phyloP scores from a whole-genome alignment of 2,797 vertebrate species.

The Microchirus variegatus region DNA sequence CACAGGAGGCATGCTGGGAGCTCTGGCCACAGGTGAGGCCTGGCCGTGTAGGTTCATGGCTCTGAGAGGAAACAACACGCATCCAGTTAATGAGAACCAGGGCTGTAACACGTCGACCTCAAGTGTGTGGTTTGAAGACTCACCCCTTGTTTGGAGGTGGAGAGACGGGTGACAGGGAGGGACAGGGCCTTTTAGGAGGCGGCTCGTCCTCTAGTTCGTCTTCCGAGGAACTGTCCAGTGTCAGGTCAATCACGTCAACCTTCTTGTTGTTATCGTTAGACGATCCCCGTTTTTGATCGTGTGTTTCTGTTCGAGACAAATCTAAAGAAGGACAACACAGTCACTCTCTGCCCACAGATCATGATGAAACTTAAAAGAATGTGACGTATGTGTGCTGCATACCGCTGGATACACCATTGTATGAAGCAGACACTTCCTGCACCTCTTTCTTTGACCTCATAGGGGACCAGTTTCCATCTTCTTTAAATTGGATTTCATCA shows the following conservation, averaged over 20 bases:
- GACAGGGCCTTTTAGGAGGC: constrained; percentile 89
- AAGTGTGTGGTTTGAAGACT: constrained; percentile 37
- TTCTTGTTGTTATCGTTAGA: constrained; percentile 85
- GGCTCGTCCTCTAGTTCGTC: constrained; percentile 96
- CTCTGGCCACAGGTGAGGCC: constrained; percentile 90
- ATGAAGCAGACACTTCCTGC: constrained; percentile 91
- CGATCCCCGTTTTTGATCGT: constrained; percentile 88
- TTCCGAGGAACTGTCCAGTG: constrained; percentile 96
- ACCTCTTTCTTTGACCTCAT: constrained; percentile 97
- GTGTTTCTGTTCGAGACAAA: constrained; percentile 84
- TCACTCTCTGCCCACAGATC: constrained; percentile 7
- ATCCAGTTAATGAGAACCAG: constrained; percentile 12
- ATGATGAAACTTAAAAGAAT: not conserved
- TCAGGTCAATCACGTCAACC: constrained; percentile 96
- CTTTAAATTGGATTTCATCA: constrained; percentile 98
- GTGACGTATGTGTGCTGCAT: constrained; percentile 19
- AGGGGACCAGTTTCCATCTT: constrained; percentile 95
- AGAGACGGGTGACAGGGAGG: constrained; percentile 92
- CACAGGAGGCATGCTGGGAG: constrained; percentile 94
- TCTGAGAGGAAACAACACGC: constrained; percentile 53
- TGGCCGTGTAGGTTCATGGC: constrained; percentile 92
- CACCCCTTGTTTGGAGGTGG: constrained; percentile 91
- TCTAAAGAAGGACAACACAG: constrained; percentile 58
- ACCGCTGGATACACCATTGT: constrained; percentile 92
- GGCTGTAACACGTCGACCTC: constrained; percentile 7